Conservation (phyloP, 2,113 vertebrate genomes). For the Aleadryas rufinucha region DNA sequence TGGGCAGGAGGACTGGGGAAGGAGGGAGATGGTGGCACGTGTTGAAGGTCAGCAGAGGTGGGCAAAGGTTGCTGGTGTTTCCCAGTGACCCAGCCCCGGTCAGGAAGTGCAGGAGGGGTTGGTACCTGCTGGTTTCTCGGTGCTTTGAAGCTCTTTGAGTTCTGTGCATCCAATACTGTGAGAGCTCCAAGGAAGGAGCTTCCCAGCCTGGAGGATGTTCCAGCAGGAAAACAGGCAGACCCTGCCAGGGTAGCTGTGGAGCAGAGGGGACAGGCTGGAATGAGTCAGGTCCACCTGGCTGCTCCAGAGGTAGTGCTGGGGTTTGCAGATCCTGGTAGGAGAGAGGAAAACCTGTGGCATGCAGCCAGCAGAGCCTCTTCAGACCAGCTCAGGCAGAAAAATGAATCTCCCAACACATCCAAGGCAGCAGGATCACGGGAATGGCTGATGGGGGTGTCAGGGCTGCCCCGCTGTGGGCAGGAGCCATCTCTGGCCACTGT, state of each 20-base stretch:
- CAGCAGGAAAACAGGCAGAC: not conserved
- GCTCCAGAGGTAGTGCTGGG: not conserved
- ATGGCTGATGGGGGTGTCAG: fast-evolving
- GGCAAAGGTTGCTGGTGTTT: not conserved
- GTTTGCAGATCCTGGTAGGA: not conserved
- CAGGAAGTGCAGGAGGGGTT: not conserved
- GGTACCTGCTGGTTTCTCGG: not conserved
- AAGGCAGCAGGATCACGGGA: fast-evolving
- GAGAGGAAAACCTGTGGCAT: not conserved
- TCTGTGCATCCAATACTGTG: fast-evolving
- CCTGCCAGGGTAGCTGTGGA: not conserved
- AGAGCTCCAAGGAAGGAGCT: not conserved
- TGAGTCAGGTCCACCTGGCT: fast-evolving
- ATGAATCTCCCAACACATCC: fast-evolving
- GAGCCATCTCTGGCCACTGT: not conserved
- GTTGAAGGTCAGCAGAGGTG: not conserved
- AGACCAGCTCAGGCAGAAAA: not conserved
- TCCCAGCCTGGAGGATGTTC: fast-evolving
- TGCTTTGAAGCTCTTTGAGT: not conserved
- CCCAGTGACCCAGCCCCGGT: not conserved
- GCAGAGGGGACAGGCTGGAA: not conserved
- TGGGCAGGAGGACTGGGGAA: not conserved
- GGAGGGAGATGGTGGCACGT: not conserved
- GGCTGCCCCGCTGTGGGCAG: fast-evolving
- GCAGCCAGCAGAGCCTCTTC: not conserved